Percentiles rank a stretch among this genome's conserved stretches.
Evolutionary conservation across 2,113 vertebrate species (phyloP).

Genomic region (Corythaixoides concolor): DNA sequence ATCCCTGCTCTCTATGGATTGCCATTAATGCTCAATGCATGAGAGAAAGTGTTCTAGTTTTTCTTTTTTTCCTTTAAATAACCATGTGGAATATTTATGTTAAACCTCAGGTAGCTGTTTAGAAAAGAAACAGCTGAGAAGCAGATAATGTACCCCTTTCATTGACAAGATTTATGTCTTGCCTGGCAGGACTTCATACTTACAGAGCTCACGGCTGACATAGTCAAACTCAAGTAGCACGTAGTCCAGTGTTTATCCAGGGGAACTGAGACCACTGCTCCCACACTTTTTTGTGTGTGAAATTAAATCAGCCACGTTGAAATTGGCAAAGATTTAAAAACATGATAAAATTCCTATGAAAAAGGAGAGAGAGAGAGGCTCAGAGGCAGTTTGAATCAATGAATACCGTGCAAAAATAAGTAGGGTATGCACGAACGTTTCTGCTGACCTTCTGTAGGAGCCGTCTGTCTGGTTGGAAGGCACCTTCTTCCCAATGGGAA

Average conservation of each 20-base stretch:
- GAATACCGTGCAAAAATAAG: not conserved
- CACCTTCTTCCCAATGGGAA: not conserved
- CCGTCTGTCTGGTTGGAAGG: not conserved
- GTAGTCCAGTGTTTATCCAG: not conserved
- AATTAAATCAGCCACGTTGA: constrained; percentile 7
- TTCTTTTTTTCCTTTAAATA: not conserved
- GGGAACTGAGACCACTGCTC: not conserved
- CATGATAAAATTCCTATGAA: constrained; percentile 12
- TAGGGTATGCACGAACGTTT: not conserved
- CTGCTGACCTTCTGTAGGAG: constrained; percentile 10
- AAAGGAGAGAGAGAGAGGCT: not conserved
- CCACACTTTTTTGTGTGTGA: not conserved
- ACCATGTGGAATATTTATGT: not conserved
- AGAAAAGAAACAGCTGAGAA: constrained; percentile 22
- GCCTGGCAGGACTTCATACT: not conserved
- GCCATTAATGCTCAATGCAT: not conserved
- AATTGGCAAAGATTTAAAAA: constrained; percentile 39
- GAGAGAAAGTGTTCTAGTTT: not conserved
- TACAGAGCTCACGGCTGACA: not conserved
- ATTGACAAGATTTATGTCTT: constrained; percentile 33
- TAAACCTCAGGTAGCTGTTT: constrained; percentile 1
- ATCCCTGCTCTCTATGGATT: not conserved
- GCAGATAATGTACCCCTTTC: constrained; percentile 10
- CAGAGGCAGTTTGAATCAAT: not conserved
- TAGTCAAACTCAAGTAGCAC: constrained; percentile 8